Base-by-base conservation (phyloP, 2,888 invertebrate species). In the Rapana venosa region DNA sequence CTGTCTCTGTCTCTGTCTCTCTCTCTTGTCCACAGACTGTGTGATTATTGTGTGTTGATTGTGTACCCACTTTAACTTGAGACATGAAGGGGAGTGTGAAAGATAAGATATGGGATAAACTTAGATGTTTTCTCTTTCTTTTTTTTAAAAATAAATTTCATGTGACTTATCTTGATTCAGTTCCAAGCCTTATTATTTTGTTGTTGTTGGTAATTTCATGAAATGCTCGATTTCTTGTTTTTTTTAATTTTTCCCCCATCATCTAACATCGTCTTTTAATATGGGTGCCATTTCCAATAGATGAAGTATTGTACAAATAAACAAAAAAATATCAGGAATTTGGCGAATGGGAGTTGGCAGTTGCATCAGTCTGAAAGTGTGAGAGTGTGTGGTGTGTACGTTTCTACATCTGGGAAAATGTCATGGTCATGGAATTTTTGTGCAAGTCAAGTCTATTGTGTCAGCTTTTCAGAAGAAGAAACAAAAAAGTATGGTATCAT, bases 271-370 rank as follows among this genome's bases (percentile, higher is more conserved):
- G 47, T 85, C 74, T 90, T 87, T 90, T 70, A 90, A 81, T 90
- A 88, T 90, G 91, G 90, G 91, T 91, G 91, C 91, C 91, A 91
- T 91, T 91, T 91, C 90, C 91, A 90, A 90, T 91, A 91, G 90
- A 90, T 87, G 87, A 90, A 89, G 90, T 91, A 91, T 90, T 89
- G 91, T 91, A 91, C 88, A 89, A 91, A 91, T 91, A 91, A 91
- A 90, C n/a, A n/a, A 47, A 47, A 47, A 88, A 58, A 90, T 91
- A 91, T 90, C 91, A 91, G 90, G 90, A 90, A 90, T 70, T 58
- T 84, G 88, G 83, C n/a, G n/a, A 58, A 32, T 66, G 32, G 8
- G 47, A 47, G 47, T 47, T 47, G 47, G 47, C 47, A 47, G 47
- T 47, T 47, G 47, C 47, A 47, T 47, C 47, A 47, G 47, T 47